Evolutionary conservation across 53 echinoderm and acorn worm genomes (phyloP).

Genomic region (Holothuria leucospilota): DNA sequence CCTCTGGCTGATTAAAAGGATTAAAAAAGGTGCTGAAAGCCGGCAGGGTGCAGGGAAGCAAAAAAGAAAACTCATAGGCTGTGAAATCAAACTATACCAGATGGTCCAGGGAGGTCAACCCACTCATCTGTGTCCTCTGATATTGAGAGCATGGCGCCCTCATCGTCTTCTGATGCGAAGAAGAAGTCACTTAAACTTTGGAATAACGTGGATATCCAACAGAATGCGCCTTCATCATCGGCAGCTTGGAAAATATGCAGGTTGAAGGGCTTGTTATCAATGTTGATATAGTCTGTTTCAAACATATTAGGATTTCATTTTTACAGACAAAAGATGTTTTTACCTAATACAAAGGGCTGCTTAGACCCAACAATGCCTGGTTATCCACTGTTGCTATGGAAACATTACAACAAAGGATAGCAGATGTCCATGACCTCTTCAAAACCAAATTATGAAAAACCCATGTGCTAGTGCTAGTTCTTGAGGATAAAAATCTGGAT

Average conservation of each 20-base stretch:
- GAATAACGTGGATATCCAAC: slow-evolving; percentile 46
- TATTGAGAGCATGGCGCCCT: slow-evolving; percentile 33
- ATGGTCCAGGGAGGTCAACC: slow-evolving; percentile 21
- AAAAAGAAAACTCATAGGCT: slow-evolving; percentile 3
- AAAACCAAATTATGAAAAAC: no score
- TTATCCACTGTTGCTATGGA: no score
- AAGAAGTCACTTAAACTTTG: slow-evolving; percentile 35
- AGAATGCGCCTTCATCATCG: slow-evolving; percentile 36
- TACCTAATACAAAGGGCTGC: no score
- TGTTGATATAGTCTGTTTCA: no score
- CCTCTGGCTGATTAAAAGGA: not conserved
- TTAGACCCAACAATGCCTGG: no score
- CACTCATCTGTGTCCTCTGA: slow-evolving; percentile 31
- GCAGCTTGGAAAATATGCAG: slow-evolving; percentile 51
- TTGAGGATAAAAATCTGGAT: no score
- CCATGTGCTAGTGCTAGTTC: no score
- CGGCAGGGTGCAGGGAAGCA: slow-evolving; percentile 40
- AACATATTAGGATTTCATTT: no score
- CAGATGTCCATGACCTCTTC: no score
- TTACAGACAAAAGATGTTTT: no score
- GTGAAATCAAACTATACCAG: slow-evolving; percentile 27
- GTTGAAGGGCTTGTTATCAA: slow-evolving; percentile 32
- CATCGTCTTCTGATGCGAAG: slow-evolving; percentile 33
- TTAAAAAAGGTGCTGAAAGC: slow-evolving; percentile 34
- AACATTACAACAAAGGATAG: no score